Conservation (phyloP, 2,113 vertebrate species). For the Amphiprion percula region DNA sequence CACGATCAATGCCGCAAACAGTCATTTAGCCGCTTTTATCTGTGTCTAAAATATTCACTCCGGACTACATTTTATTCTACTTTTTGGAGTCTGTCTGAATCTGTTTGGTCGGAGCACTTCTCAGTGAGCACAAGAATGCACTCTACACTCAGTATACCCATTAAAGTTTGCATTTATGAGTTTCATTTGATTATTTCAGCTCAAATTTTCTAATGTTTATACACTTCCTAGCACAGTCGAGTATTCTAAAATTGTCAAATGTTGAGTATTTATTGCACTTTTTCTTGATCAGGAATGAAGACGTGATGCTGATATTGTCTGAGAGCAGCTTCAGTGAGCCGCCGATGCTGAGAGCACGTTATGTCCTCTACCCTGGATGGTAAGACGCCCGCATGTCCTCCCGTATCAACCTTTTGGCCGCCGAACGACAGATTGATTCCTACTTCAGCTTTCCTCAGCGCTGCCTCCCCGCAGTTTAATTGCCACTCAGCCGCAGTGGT, state of each 20-base stretch:
- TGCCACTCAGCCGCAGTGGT: slow-evolving; percentile 43
- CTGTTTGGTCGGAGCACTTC: slow-evolving; percentile 15
- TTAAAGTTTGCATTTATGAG: neutral
- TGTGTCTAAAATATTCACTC: slow-evolving; percentile 34
- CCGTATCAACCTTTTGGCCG: slow-evolving; percentile 24
- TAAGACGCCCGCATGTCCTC: slow-evolving; percentile 76
- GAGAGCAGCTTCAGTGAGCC: slow-evolving; percentile 90
- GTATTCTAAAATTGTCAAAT: neutral
- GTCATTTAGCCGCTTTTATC: slow-evolving; percentile 47
- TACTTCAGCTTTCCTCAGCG: slow-evolving; percentile 8
- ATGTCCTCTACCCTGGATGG: slow-evolving; percentile 96
- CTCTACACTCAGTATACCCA: neutral
- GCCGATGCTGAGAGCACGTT: slow-evolving; percentile 92
- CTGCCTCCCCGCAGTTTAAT: slow-evolving; percentile 58
- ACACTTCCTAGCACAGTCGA: neutral
- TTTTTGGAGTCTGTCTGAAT: slow-evolving; percentile 26
- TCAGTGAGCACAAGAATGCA: neutral
- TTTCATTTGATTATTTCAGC: too few species aligned
- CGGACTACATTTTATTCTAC: slow-evolving; percentile 12
- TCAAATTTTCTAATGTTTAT: too few species aligned
- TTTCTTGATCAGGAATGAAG: slow-evolving; percentile 87
- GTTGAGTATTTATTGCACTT: neutral
- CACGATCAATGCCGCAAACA: slow-evolving; percentile 57
- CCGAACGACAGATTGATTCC: slow-evolving; percentile 40
- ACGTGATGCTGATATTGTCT: slow-evolving; percentile 92